These are phyloP conservation scores for Lepidocyrtoides sp. DNA, from an alignment of 2,888 invertebrate species.

Conservation along the genomic window DNA sequence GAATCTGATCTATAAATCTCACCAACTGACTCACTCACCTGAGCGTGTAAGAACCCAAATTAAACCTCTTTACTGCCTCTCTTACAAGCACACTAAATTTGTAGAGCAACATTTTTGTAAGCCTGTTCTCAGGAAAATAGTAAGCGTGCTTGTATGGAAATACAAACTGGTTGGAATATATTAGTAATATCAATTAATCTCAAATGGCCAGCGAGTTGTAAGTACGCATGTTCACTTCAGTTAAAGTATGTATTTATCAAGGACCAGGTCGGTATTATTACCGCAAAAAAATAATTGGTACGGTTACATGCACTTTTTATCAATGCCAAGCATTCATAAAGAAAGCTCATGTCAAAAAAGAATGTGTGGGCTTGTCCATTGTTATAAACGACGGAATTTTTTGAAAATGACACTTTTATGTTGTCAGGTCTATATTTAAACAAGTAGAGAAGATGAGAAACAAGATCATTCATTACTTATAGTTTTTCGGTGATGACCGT, in stretches of 20 bases:
- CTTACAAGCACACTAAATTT: background rate
- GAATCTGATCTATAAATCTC: background rate
- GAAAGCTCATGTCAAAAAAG: background rate
- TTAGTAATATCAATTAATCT: background rate
- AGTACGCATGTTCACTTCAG: too few species aligned
- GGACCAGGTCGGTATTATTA: background rate
- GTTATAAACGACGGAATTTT: conserved; percentile 12
- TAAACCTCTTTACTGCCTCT: background rate
- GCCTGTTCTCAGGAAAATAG: background rate
- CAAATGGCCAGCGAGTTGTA: background rate
- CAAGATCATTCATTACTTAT: conserved; percentile 26
- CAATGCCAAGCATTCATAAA: background rate
- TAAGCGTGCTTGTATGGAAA: conserved; percentile 6
- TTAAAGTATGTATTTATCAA: background rate
- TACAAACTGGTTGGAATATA: background rate
- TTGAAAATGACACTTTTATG: conserved; percentile 38
- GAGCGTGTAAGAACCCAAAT: conserved; percentile 24
- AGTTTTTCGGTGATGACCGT: background rate
- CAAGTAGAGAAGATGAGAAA: background rate
- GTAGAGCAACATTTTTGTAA: background rate
- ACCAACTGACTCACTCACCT: background rate
- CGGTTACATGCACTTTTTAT: conserved; percentile 1
- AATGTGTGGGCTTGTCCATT: conserved; percentile 27
- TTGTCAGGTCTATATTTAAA: background rate
- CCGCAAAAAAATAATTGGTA: background rate